Evolutionary conservation across 92 coral and sea anemone genomes (phyloP), one percentile per base, ranked within the genome.

Genomic region (Phymanthus crucifer): DNA sequence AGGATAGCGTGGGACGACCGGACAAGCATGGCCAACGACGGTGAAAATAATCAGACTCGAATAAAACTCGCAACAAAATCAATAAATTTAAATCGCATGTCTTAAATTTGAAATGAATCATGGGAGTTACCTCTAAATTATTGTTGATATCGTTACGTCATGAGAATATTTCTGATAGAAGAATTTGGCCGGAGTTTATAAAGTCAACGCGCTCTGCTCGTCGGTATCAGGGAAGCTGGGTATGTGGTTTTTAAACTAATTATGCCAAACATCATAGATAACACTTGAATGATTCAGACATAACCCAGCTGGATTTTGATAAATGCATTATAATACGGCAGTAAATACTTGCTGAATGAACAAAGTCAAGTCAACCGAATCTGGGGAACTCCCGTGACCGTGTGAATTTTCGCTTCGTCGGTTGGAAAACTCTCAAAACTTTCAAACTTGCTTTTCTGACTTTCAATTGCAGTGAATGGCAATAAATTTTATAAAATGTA

Each of bases 341-440:
- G 29, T 61, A 61, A 61, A 61, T 27, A 61, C 11, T 61, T 13
- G 68, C 13, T 61, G 68, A 61, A 61, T 27, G 17, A 61, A 18
- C 33, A 24, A 29, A 61, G 34, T 13, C 34, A 61, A 61, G 18
- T 61, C 19, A 29, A 7, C 68, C 35, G 33, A 61, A 61, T 61
- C 68, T n/a, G 68, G 36, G 68, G 68, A 61, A 12, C 68, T 61
- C 68, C 68, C 68, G 7, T 34, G 68, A 33, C 68, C 68, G 7
- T 34, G 68, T 61, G 33, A 61, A 61, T 34, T 61, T 61, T 29
- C 32, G 29, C 36, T 61, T 61, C 10, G 8, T 26, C 68, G 68
- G 26, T 34, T 9, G 34, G 29, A 8, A 61, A 61, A 61, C 68
- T 61, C 68, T 61, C 14, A 61, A 61, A 61, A 61, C 68, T 61